phyloP scores from a whole-genome alignment of 1,140 invertebrate species.

The Vanessa atalanta region DNA sequence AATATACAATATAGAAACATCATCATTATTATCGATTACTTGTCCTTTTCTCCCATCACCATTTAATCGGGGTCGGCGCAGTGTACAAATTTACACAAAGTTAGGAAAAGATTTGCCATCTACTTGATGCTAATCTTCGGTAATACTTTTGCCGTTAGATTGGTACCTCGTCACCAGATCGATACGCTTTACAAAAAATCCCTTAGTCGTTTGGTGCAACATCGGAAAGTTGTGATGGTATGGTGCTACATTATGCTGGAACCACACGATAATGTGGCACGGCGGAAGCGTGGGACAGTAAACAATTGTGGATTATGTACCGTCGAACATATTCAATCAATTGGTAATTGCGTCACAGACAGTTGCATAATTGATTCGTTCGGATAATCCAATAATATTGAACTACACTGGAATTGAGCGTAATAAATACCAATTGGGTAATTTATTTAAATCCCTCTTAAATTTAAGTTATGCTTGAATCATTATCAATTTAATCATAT shows the following conservation, averaged over 20 bases:
- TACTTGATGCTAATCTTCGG: too few species aligned
- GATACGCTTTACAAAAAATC: neutral
- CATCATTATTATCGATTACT: too few species aligned
- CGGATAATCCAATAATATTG: conserved; percentile 9
- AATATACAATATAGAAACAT: too few species aligned
- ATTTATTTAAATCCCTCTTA: neutral
- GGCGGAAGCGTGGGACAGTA: neutral
- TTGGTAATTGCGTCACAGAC: conserved; percentile 11
- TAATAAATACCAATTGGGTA: neutral
- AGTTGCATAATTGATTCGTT: conserved; percentile 5
- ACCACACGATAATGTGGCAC: neutral
- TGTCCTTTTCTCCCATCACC: too few species aligned
- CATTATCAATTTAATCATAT: neutral
- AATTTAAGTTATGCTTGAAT: neutral
- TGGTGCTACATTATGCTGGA: neutral
- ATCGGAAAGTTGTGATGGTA: too few species aligned
- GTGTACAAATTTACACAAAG: too few species aligned
- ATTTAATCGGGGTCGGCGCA: too few species aligned
- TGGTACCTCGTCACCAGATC: too few species aligned
- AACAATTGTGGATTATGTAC: neutral
- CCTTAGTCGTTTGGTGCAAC: neutral
- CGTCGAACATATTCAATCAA: conserved; percentile 1
- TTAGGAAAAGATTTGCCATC: too few species aligned
- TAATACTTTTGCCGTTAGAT: too few species aligned
- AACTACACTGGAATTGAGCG: conserved; percentile 3